Conservation (phyloP, 2,797 vertebrate genomes). For the Streptopelia turtur region DNA sequence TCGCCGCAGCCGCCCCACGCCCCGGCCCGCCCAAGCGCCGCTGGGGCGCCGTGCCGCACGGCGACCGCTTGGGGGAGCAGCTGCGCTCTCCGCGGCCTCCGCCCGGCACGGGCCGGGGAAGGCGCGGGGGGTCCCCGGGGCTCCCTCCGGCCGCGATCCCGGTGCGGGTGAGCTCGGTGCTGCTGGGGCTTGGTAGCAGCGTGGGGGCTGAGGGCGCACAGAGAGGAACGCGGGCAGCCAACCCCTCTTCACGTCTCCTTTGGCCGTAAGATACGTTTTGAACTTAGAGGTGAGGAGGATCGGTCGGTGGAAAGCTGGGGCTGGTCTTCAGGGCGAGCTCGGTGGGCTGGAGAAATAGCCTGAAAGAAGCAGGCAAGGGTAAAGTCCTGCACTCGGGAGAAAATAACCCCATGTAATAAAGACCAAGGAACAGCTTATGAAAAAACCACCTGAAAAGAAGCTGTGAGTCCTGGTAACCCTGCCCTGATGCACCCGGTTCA, state of each 20-base stretch:
- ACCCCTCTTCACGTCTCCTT: accelerated
- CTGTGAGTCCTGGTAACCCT: accelerated
- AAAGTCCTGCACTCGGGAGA: no score
- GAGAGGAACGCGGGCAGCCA: not conserved
- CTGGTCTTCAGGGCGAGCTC: not conserved
- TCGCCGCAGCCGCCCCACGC: not conserved
- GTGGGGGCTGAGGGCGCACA: accelerated
- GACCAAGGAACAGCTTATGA: not conserved
- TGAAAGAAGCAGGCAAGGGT: not conserved
- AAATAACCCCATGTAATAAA: not conserved
- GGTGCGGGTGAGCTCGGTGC: not conserved
- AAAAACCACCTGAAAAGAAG: not conserved
- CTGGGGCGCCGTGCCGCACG: not conserved
- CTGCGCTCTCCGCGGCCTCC: not conserved
- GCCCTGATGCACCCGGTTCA: not conserved
- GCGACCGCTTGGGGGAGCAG: not conserved
- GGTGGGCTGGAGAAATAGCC: not conserved
- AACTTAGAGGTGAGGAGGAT: accelerated
- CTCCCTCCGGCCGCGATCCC: no score
- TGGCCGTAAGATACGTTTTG: not conserved
- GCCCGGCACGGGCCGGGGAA: not conserved
- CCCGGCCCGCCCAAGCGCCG: not conserved
- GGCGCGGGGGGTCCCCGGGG: no score
- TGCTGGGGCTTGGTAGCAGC: not conserved
- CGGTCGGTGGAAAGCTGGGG: not conserved